Evolutionary conservation across 2,113 vertebrate genomes (phyloP).

Genomic region (Anthoscopus minutus): DNA sequence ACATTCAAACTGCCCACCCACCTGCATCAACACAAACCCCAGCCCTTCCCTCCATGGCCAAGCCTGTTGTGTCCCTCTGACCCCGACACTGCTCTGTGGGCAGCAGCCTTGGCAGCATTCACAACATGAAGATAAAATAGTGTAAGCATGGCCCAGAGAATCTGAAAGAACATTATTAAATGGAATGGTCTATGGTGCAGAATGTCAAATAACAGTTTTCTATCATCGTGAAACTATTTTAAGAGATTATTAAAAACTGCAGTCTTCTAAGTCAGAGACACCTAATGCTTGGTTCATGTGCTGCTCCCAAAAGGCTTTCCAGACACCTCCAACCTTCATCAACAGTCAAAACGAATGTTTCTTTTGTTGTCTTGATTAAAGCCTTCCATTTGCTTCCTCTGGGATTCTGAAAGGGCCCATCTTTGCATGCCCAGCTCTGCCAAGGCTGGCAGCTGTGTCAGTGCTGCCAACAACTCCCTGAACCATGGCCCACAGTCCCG

Average conservation of each 20-base stretch:
- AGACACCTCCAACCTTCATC: not conserved
- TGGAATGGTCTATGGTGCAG: not conserved
- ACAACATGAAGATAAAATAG: not conserved
- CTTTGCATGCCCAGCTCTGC: slow-evolving; percentile 73
- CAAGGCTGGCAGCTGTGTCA: slow-evolving; percentile 70
- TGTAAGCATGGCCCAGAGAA: not conserved
- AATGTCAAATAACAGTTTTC: not conserved
- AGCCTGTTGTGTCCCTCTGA: not conserved
- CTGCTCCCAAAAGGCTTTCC: not conserved
- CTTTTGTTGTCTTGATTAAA: slow-evolving; percentile 56
- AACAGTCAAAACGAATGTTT: slow-evolving; percentile 71
- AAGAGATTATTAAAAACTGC: not conserved
- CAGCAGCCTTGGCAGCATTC: not conserved
- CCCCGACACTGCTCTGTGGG: not conserved
- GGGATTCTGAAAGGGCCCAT: slow-evolving; percentile 66
- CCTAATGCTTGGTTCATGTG: not conserved
- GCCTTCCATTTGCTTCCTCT: slow-evolving; percentile 63
- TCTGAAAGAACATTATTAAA: not conserved
- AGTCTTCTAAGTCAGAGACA: not conserved
- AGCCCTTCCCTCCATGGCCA: not conserved
- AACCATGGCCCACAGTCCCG: slow-evolving; percentile 74
- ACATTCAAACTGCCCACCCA: not conserved
- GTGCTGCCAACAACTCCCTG: slow-evolving; percentile 63
- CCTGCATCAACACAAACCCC: not conserved
- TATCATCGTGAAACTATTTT: not conserved